phyloP scores from a whole-genome alignment of 2,797 vertebrate genomes.

The Vireo griseus region DNA sequence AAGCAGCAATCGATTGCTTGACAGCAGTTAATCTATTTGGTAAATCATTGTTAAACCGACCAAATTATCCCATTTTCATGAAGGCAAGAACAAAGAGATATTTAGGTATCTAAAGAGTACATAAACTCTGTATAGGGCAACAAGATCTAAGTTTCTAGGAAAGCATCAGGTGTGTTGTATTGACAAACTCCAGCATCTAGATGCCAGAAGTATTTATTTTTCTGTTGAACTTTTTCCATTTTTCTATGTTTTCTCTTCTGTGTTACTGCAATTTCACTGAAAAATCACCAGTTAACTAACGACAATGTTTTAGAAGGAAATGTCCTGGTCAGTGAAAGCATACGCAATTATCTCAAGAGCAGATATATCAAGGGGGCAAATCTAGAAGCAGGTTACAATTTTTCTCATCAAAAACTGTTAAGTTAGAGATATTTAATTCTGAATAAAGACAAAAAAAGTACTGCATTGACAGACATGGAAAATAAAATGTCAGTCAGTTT shows the following conservation, averaged over 20 bases:
- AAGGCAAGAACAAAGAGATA: background rate
- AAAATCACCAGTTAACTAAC: background rate
- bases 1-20: background rate
- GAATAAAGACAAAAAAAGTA: background rate
- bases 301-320: background rate
- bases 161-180: background rate
- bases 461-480: background rate
- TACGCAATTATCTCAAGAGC: background rate
- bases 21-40: background rate
- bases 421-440: background rate
- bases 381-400: background rate
- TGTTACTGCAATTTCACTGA: background rate
- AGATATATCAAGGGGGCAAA: background rate
- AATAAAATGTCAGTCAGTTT: background rate
- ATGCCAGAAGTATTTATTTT: background rate
- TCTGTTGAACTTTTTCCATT: background rate
- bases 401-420: background rate
- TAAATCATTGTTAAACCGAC: background rate
- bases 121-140: background rate
- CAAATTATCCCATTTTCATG: background rate
- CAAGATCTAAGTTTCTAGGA: background rate
- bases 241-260: background rate
- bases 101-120: background rate
- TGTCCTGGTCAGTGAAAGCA: background rate
- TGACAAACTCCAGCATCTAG: background rate